Evolutionary conservation across 2,888 invertebrate species (phyloP).

Genomic region (Caenorhabditis angaria): DNA sequence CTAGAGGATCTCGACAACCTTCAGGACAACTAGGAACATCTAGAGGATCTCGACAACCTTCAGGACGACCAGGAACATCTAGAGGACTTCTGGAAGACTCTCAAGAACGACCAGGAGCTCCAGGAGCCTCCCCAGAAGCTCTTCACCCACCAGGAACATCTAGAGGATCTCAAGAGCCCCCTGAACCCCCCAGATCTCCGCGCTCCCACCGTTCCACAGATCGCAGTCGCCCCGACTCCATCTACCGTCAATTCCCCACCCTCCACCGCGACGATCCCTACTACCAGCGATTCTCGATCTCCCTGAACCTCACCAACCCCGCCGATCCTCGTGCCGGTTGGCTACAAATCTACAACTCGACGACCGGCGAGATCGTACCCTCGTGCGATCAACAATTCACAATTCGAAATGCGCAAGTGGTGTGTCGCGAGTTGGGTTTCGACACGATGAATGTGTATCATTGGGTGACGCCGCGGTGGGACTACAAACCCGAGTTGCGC

Average conservation of each 20-base stretch:
- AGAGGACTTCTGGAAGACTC: too few species aligned
- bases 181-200: too few species aligned
- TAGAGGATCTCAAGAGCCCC: too few species aligned
- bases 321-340: slow-evolving; percentile 60
- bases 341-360: slow-evolving; percentile 84
- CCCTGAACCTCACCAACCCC: slow-evolving; percentile 55
- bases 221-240: slow-evolving; percentile 52
- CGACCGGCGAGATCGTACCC: slow-evolving; percentile 94
- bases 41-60: too few species aligned
- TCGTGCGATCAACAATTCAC: slow-evolving; percentile 94
- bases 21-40: too few species aligned
- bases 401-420: slow-evolving; percentile 87
- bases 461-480: slow-evolving; percentile 84
- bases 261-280: slow-evolving; percentile 69
- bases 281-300: slow-evolving; percentile 64
- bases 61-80: too few species aligned
- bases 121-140: neutral
- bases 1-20: too few species aligned
- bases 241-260: slow-evolving; percentile 68
- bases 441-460: slow-evolving; percentile 89
- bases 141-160: too few species aligned
- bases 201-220: too few species aligned
- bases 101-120: slow-evolving; percentile 2
- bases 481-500: slow-evolving; percentile 87
- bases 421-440: slow-evolving; percentile 90